phyloP scores from a whole-genome alignment of 2,113 vertebrate genomes.

The Salvelinus alpinus region DNA sequence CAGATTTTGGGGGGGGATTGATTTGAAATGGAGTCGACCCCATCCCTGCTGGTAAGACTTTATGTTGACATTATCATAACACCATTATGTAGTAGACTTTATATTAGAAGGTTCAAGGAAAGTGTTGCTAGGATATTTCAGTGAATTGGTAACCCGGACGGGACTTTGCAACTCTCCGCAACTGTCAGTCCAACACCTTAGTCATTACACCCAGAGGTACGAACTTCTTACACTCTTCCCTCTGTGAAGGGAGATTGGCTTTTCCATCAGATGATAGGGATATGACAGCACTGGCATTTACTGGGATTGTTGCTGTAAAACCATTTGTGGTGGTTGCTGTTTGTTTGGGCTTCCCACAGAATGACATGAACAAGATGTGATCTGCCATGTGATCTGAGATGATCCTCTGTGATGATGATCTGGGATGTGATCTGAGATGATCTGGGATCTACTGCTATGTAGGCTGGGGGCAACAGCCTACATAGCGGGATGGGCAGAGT shows the following conservation, averaged over 20 bases:
- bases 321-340: neutral
- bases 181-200: too few species aligned
- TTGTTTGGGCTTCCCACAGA: neutral
- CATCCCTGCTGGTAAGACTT: too few species aligned
- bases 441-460: neutral
- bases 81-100: too few species aligned
- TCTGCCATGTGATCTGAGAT: neutral
- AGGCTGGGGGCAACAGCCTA: neutral
- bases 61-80: too few species aligned
- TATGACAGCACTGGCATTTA: neutral
- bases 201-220: too few species aligned
- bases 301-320: neutral
- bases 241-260: neutral
- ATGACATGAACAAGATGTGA: slow-evolving; percentile 50
- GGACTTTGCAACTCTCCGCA: too few species aligned
- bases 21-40: too few species aligned
- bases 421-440: too few species aligned
- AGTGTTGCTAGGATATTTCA: too few species aligned
- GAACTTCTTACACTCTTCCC: neutral
- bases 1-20: too few species aligned
- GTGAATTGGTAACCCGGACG: too few species aligned
- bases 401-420: slow-evolving; percentile 15
- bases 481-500: neutral
- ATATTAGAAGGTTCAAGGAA: too few species aligned
- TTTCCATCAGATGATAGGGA: neutral